Conservation (phyloP, 2,888 invertebrate genomes). For the Hydriomena furcata region DNA sequence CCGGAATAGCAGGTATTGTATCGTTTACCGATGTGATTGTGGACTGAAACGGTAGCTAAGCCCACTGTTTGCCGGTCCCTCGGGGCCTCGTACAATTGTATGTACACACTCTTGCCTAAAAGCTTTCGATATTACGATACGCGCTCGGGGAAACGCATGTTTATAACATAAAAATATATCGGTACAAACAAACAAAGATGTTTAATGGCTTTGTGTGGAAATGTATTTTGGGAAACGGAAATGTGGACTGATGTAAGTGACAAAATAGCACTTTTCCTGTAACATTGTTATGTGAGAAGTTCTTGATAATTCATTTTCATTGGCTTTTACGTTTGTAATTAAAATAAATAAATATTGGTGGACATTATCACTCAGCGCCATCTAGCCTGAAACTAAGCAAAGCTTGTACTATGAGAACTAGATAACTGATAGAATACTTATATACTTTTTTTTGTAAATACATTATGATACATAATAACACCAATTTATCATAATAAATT, state of each 20-base stretch:
- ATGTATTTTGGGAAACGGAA: slow-evolving; percentile 25
- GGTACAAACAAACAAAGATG: slow-evolving; percentile 32
- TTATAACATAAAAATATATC: slow-evolving; percentile 39
- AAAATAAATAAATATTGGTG: too few relatives aligned
- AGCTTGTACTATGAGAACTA: too few relatives aligned
- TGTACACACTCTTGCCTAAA: slow-evolving; percentile 39
- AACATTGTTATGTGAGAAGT: background rate
- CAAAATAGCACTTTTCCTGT: slow-evolving; percentile 4
- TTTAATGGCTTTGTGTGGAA: slow-evolving; percentile 34
- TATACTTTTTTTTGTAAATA: too few relatives aligned
- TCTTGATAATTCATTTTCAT: background rate
- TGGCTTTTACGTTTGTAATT: too few relatives aligned
- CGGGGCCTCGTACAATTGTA: slow-evolving; percentile 40
- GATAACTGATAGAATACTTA: too few relatives aligned
- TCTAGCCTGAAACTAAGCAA: too few relatives aligned
- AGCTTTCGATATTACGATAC: slow-evolving; percentile 39
- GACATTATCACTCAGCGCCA: too few relatives aligned
- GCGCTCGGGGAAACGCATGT: slow-evolving; percentile 37
- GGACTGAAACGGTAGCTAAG: slow-evolving; percentile 40
- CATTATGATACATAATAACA: too few relatives aligned
- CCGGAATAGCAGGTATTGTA: slow-evolving; percentile 38
- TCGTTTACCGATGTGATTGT: slow-evolving; percentile 49
- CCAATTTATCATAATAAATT: too few relatives aligned
- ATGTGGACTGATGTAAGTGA: slow-evolving; percentile 20
- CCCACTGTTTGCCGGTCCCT: slow-evolving; percentile 44